A percentile compares a stretch with the other conserved stretches of the same genome.
These are phyloP conservation scores for Bovichtus variegatus DNA, from an alignment of 2,797 vertebrate genomes.

Conservation along the genomic window DNA sequence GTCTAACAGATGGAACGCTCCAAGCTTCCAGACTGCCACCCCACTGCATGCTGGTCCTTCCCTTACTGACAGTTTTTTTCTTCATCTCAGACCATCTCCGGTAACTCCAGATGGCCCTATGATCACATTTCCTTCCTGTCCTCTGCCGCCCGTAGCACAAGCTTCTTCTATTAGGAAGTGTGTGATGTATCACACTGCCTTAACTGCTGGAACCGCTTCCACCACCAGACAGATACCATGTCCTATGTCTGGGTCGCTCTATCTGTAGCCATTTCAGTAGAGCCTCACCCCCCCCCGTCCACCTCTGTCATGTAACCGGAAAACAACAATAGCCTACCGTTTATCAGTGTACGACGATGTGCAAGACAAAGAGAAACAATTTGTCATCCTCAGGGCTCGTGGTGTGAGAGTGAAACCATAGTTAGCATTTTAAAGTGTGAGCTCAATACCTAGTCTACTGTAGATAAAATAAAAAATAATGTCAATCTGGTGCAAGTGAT, in stretches of 20 bases:
- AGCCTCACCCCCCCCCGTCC: conserved; percentile 9
- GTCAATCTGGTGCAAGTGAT: conserved; percentile 4
- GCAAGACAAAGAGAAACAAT: not conserved
- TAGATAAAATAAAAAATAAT: conserved; percentile 12
- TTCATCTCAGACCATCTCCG: conserved; percentile 55
- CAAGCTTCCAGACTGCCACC: not conserved
- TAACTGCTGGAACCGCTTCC: conserved; percentile 20
- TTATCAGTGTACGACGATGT: conserved; percentile 2
- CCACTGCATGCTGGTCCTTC: not conserved
- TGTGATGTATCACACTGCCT: conserved; percentile 64
- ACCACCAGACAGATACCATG: conserved; percentile 62
- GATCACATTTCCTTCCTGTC: conserved; percentile 73
- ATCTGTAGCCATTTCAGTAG: conserved; percentile 49
- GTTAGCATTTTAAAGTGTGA: conserved; percentile 28
- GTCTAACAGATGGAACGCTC: not conserved
- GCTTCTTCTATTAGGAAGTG: conserved; percentile 60
- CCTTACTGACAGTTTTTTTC: conserved; percentile 17
- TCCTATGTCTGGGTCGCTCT: conserved; percentile 54
- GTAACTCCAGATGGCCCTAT: conserved; percentile 66
- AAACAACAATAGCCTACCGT: conserved; percentile 28
- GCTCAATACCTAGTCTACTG: not conserved
- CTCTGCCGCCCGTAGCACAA: conserved; percentile 42
- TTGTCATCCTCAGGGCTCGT: conserved; percentile 3
- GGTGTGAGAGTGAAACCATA: not conserved
- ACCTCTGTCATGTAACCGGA: conserved; percentile 15